Conservation (phyloP, 2,888 invertebrate genomes). For the Serrognathus titanus region DNA sequence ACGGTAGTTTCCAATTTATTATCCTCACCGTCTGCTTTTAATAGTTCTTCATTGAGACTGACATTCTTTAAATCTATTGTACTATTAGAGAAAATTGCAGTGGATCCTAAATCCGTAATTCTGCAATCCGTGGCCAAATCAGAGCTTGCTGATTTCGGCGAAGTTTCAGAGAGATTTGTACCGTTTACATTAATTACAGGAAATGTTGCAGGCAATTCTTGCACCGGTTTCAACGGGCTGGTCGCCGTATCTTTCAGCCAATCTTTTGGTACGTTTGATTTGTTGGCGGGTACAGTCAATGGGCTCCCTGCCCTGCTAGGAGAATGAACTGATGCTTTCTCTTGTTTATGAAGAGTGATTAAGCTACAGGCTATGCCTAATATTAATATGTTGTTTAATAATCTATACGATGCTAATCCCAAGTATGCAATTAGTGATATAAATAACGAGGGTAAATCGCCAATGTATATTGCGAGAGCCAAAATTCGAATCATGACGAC, state of each 20-base stretch:
- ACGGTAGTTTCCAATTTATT: slow-evolving; percentile 39
- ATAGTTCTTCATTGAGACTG: slow-evolving; percentile 72
- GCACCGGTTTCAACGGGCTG: slow-evolving; percentile 41
- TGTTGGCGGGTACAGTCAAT: slow-evolving; percentile 30
- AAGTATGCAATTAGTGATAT: slow-evolving; percentile 74
- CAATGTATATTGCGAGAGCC: slow-evolving; percentile 74
- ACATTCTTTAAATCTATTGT: slow-evolving; percentile 80
- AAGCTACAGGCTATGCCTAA: slow-evolving; percentile 88
- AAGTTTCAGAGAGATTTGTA: slow-evolving; percentile 7
- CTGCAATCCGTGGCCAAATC: slow-evolving; percentile 17
- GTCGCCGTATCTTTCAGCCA: slow-evolving; percentile 42
- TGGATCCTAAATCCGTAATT: slow-evolving; percentile 60
- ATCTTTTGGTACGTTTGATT: slow-evolving; percentile 24
- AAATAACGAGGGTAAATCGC: slow-evolving; percentile 67
- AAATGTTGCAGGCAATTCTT: slow-evolving; percentile 23
- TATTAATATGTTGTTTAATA: slow-evolving; percentile 84
- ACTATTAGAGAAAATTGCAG: slow-evolving; percentile 82
- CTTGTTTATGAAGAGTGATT: slow-evolving; percentile 68
- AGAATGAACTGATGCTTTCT: slow-evolving; percentile 48
- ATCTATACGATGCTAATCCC: slow-evolving; percentile 69
- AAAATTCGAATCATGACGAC: slow-evolving; percentile 90
- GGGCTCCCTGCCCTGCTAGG: slow-evolving; percentile 41
- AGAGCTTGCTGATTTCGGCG: background rate
- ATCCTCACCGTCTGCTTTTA: slow-evolving; percentile 51
- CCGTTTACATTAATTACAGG: slow-evolving; percentile 26